These are phyloP conservation scores for Lasioglossum figueresi DNA, from an alignment of 2,888 invertebrate genomes.

Conservation along the genomic window DNA sequence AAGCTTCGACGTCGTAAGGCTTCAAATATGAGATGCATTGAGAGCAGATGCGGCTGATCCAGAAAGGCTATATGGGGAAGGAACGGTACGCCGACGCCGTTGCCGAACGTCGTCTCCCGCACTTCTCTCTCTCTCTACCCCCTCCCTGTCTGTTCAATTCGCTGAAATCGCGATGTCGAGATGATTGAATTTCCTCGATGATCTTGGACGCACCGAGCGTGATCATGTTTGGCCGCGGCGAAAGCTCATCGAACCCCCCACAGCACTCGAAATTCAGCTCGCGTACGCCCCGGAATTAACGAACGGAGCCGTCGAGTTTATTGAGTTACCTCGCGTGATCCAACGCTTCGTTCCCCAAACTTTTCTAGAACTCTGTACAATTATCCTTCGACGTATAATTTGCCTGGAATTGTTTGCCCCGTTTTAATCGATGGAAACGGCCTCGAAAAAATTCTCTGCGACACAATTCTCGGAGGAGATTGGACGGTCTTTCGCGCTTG, in stretches of 20 bases:
- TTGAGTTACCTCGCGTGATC: not conserved
- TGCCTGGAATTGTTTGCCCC: not conserved
- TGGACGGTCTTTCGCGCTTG: not conserved
- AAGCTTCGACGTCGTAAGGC: conserved; percentile 66
- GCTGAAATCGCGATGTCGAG: conserved; percentile 59
- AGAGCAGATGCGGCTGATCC: conserved; percentile 72
- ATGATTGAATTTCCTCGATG: conserved; percentile 69
- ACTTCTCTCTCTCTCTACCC: conserved; percentile 20
- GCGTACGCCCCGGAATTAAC: conserved; percentile 45
- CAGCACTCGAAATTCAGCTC: conserved; percentile 35
- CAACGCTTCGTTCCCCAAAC: not conserved
- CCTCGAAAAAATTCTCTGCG: not conserved
- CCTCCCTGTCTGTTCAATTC: conserved; percentile 38
- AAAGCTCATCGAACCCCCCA: conserved; percentile 27
- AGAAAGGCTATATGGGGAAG: conserved; percentile 39
- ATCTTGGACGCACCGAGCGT: conserved; percentile 56
- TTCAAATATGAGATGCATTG: conserved; percentile 72
- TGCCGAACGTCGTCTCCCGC: conserved; percentile 10
- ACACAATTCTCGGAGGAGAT: not conserved
- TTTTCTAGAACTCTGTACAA: not conserved
- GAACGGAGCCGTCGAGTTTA: conserved; percentile 25
- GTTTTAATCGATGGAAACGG: not conserved
- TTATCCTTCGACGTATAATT: not conserved
- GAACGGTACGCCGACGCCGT: not conserved
- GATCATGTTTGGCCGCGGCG: conserved; percentile 60